Conservation (phyloP, 2,888 invertebrate genomes). For the Timema podura region DNA sequence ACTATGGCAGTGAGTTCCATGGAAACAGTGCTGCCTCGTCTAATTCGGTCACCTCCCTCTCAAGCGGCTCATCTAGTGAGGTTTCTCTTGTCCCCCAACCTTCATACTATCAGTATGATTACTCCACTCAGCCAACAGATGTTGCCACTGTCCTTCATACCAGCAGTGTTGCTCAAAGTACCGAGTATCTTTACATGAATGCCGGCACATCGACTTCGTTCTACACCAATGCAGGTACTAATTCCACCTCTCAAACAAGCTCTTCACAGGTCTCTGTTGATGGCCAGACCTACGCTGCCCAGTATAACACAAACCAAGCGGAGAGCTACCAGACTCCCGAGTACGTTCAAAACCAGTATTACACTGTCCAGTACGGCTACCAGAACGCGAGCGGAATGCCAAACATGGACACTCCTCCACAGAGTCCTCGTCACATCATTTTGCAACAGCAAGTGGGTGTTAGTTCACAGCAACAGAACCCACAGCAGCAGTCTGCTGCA, state of each 20-base stretch:
- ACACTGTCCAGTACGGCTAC: constrained; percentile 49
- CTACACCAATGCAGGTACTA: constrained; percentile 51
- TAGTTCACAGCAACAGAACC: constrained; percentile 34
- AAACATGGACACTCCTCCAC: constrained; percentile 22
- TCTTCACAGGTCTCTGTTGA: constrained; percentile 45
- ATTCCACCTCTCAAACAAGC: constrained; percentile 48
- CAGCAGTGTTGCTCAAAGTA: constrained; percentile 1
- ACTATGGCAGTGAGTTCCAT: no score
- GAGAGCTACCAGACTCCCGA: neutral
- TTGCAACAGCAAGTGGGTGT: constrained; percentile 28
- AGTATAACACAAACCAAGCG: constrained; percentile 26
- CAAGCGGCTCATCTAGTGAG: neutral
- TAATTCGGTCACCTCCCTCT: neutral
- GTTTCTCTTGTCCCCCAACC: neutral
- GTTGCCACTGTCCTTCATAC: neutral
- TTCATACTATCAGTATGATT: neutral
- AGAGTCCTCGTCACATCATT: constrained; percentile 22
- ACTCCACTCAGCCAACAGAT: neutral
- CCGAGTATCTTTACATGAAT: constrained; percentile 26
- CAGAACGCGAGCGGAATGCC: constrained; percentile 42
- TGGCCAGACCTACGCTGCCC: constrained; percentile 32
- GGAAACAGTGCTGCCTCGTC: no score
- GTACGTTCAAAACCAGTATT: constrained; percentile 40
- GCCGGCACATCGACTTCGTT: constrained; percentile 26
- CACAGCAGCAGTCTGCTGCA: constrained; percentile 28